Base-by-base conservation (phyloP, 1,140 invertebrate genomes). In the Pissodes strobi region DNA sequence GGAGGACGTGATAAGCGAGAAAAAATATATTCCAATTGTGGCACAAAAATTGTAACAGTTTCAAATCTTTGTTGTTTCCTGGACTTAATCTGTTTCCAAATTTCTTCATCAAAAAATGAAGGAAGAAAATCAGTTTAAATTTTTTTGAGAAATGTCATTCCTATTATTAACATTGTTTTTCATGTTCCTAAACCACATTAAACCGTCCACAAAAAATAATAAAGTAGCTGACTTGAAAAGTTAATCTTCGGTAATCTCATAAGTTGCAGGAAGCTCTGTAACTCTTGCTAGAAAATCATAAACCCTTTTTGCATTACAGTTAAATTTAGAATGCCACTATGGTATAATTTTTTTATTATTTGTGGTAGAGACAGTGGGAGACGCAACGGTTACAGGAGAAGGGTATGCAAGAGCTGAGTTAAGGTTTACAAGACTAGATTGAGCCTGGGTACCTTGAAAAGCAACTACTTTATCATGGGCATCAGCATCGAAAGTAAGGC, bases 1-100 rank as follows among this genome's bases (percentile, higher is more conserved):
- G 72, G 67, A 13, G 45, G 55, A 1, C 63, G 41, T 19, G 66
- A 63, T 10, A 76, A 49, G 13, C 72, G 53, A 57, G 69, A 70
- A 65, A 78, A 76, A 61, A 76, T 67, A 30, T 73, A 73, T 46
- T 74, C 64, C 67, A 77, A 71, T 13, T 69, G 52, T 1, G 75
- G 66, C 3, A 76, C 49, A 57, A 65, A 76, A 15, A 74, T 69
- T 15, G 38, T 15, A 48, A 72, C 61, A 10, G 56, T 34, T 68
- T 78, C 75, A 52, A 72, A 55, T 23, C 55, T 64, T 1, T 69
- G 66, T 39, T 76, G 73, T 9, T 66, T 73, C 13, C 74, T 45
- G 12, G 30, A 27, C 43, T 69, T 72, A 37, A 75, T 73, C 66
- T 76, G 69, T 1, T 66, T 37, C 57, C 75, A 69, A 13, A 76